Base-by-base conservation (phyloP, 1,140 invertebrate species). In the Metaphire vulgaris region DNA sequence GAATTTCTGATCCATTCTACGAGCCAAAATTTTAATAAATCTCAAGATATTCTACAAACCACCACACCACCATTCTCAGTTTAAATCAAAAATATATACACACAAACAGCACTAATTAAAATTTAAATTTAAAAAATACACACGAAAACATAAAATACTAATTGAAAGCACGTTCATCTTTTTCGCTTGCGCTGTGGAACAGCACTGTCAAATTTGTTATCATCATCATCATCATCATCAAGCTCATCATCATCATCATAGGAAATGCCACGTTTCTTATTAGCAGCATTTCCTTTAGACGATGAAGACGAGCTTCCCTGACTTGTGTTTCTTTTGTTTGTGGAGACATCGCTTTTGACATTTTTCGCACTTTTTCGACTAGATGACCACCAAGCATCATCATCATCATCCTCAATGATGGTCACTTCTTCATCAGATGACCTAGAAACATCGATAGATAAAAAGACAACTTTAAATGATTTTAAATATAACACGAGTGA, bases 191-290 rank as follows among this genome's bases (percentile, higher is more conserved):
- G 32, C 33, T 71, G 28, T 2, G n/a, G 75, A 21, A 78, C 74
- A 1, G 79, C 76, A 31, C 64, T 72, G 30, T 81, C 74, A 72
- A 78, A 76, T 66, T 72, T 75, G 28, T 67, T 67, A 28, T 78
- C 72, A 34, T 77, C 80, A 15, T 79, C 79, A 69, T 79, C 75
- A 12, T 71, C 15, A 56, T 56, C 41, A 56, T 12, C 6, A 6
- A 56, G 21, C 6, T 12, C 41, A 21, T 21, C 41, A 12, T 71
- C 15, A 56, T 56, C 41, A 56, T 12, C 6, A 6, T 12, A 56
- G 41, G 21, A 6, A 21, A 6, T 21, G 41, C 41, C 41, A 56
- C 41, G 41, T 56, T 56, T 56, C 21, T 21, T 21, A 12, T 56
- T 56, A 56, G 6, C 21, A 56, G 41, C 21, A 6, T 56, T 56